Evolutionary conservation across 92 coral and sea anemone genomes (phyloP).

Genomic region (Heteractis magnifica): DNA sequence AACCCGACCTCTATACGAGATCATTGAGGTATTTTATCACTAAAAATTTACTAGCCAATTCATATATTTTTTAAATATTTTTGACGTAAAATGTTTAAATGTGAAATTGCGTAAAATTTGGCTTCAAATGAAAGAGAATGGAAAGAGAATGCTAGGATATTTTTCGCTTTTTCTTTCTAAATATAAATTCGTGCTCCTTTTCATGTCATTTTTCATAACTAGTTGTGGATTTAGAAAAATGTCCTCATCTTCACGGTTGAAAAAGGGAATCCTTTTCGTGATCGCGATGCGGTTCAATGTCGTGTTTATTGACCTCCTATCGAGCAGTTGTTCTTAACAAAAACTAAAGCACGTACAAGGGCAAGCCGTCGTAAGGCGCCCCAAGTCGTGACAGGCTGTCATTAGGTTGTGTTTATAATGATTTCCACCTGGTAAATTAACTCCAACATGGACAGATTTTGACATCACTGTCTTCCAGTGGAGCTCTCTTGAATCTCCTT

Average conservation of each 20-base stretch:
- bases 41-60: background rate
- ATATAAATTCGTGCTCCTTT: background rate
- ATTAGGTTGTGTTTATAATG: too few relatives aligned
- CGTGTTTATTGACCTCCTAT: conserved; percentile 4
- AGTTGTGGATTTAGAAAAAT: too few relatives aligned
- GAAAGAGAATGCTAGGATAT: background rate
- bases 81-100: too few relatives aligned
- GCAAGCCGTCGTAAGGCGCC: background rate
- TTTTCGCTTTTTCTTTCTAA: background rate
- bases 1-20: background rate
- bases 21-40: background rate
- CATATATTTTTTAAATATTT: too few relatives aligned
- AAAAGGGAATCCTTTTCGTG: background rate
- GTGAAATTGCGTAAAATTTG: too few relatives aligned
- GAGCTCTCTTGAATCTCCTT: background rate
- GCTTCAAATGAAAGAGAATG: too few relatives aligned
- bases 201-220: background rate
- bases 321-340: conserved; percentile 1
- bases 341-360: background rate
- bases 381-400: background rate
- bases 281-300: background rate
- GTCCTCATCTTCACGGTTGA: background rate
- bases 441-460: background rate
- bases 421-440: background rate
- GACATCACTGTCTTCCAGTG: background rate